Evolutionary conservation across 2,797 vertebrate species (phyloP).

Genomic region (Argya squamiceps): DNA sequence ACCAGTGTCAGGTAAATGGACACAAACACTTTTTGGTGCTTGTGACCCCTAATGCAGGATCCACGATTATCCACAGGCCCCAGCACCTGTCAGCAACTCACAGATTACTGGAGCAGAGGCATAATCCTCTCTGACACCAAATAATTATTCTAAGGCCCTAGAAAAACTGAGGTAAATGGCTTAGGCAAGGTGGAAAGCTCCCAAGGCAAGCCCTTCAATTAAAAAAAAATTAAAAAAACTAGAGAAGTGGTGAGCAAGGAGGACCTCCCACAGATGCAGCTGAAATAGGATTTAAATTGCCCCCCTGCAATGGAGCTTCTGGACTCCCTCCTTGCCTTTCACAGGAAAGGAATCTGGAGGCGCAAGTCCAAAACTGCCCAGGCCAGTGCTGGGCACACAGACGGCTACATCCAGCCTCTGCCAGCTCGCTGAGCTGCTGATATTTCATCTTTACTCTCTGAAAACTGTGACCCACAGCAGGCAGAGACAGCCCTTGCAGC

Average conservation of each 20-base stretch:
- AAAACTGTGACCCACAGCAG: neutral
- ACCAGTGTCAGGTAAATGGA: neutral
- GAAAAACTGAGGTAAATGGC: neutral
- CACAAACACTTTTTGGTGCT: neutral
- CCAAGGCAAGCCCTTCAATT: neutral
- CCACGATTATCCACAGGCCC: neutral
- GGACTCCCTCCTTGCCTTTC: neutral
- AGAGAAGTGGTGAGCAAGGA: neutral
- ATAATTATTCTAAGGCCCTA: neutral
- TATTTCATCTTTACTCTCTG: neutral
- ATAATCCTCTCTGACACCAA: constrained; percentile 6
- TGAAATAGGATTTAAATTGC: neutral
- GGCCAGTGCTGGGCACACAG: neutral
- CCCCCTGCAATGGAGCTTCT: neutral
- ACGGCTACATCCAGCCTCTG: neutral
- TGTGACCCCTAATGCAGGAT: neutral
- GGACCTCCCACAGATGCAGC: neutral
- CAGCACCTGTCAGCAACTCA: constrained; percentile 15
- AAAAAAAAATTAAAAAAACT: neutral
- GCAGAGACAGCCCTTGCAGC: neutral
- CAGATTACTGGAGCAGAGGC: neutral
- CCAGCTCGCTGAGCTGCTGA: neutral
- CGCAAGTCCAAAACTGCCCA: neutral
- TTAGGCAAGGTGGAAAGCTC: neutral
- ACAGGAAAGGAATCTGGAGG: neutral